Percentiles rank a stretch among this genome's conserved stretches.
phyloP scores from a whole-genome alignment of 2,797 vertebrate species.

The Sebastiscus tertius region DNA sequence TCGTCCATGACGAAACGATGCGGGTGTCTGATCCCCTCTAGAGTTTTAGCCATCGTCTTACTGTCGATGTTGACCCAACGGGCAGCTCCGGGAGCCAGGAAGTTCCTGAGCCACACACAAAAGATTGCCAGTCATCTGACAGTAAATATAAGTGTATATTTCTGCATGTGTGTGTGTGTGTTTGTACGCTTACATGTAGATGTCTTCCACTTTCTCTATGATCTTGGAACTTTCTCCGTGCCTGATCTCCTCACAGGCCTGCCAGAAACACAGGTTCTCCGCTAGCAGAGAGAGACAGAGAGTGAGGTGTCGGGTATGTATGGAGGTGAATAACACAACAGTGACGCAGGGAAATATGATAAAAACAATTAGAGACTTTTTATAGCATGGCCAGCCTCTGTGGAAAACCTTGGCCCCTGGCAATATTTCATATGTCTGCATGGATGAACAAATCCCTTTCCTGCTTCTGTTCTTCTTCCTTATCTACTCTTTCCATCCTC shows the following conservation, averaged over 20 bases:
- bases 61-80: conserved; percentile 97
- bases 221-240: conserved; percentile 89
- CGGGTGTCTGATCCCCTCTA: conserved; percentile 86
- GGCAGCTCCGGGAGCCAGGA: conserved; percentile 91
- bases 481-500: background rate
- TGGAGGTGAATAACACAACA: background rate
- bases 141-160: background rate
- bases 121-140: background rate
- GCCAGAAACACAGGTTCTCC: conserved; percentile 96
- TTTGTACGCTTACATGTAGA: conserved; percentile 87
- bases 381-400: conserved; percentile 16
- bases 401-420: background rate
- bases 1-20: conserved; percentile 92
- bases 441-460: background rate
- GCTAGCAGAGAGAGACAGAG: conserved; percentile 70
- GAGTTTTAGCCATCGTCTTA: conserved; percentile 92
- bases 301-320: background rate
- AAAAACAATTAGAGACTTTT: conserved; percentile 1
- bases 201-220: conserved; percentile 82
- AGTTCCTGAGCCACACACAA: conserved; percentile 54
- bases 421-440: background rate
- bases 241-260: conserved; percentile 91
- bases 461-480: background rate
- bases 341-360: conserved; percentile 6
- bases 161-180: background rate